Evolutionary conservation across 1,140 invertebrate species (phyloP), one percentile per base, ranked within the genome.

Genomic region (Drosophila nigromelanica): DNA sequence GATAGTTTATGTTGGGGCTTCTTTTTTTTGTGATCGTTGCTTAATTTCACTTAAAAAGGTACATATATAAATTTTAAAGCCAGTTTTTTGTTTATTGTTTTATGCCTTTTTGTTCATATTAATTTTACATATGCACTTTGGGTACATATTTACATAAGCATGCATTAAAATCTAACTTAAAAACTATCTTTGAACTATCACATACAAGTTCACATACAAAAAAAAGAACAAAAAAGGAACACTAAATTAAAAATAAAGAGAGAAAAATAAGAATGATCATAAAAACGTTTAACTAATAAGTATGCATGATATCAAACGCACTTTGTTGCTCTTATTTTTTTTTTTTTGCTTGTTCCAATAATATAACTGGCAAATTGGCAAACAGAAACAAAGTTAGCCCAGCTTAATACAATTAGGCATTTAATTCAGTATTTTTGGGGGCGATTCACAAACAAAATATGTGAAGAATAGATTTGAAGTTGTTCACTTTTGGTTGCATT

Each of bases 111-210:
- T 62, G 39, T 50, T 62, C 30, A 54, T 64, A 52, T 56, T 63
- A 8, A 35, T 68, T 42, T 37, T 39, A 30, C 30, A 11, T 62
- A 15, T 60, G 24, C 61, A 55, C 27, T 59, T 54, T 47, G 8
- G 60, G 21, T 66, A 24, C 64, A 14, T 61, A 40, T 74, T 35
- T 63, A 43, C 39, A 61, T 68, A 51, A 51, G 39, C 69, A 27
- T 63, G 40, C 43, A 50, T 64, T 76, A 71, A 11, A 43, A 45
- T 12, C 67, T 86, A 86, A 55, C 67, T 76, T 87, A 87, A n/a
- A 6, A 72, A 67, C 83, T 89, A 89, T 89, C 87, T 90, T 90
- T 90, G 87, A 90, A 90, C 87, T 90, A 90, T 90, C 87, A 90
- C 87, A 90, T 90, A 90, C 79, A 90, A 90, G 87, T 90, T 87